Evolutionary conservation across 2,113 vertebrate genomes (phyloP), one percentile per base, ranked within the genome.

Genomic region (Lophius piscatorius): DNA sequence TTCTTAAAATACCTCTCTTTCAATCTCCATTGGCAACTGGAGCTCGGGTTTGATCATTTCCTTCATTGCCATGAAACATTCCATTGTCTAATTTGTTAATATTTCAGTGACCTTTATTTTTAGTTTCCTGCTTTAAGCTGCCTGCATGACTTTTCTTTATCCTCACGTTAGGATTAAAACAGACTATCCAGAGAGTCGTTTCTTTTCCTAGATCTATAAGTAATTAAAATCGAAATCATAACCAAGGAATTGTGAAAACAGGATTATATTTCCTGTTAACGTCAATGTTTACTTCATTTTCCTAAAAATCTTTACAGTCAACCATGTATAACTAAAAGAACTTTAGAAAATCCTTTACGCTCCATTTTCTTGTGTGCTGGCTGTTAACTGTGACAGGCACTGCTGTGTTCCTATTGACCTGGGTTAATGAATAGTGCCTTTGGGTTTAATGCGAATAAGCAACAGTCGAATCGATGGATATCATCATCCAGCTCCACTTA

Each of bases 391-490:
- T n/a, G n/a, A 34, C 4, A 28, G 4, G 4, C 5, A 34, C 40
- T 55, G 55, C 5, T 4, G 38, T 21, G 38, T 28, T 49, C 2
- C 46, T 17, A 68, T 59, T 64, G 74, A 84, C 49, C 47, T 31
- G 38, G 5, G 22, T 48, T 62, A 73, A 54, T 74, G 46, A 78
- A 48, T 11, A 45, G 22, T 24, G 40, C 34, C 55, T 31, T 33
- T 18, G 28, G 62, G 69, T 38, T 69, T 12, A 58, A 28, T 29
- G 22, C 46, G 74, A 20, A 66, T 34, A 51, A 70, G 42, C 64
- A 67, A 51, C 2, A 47, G 47, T 48, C 16, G 38, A 74, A 65
- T 55, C 14, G 46, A 63, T 17, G 29, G 49, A 51, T 46, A 62
- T 36, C 35, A 52, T 34, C 26, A 50, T 16, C 62, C 12, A 63